Evolutionary conservation across 2,888 invertebrate genomes (phyloP), one percentile per base, ranked within the genome.

Genomic region (Mystacides longicornis): DNA sequence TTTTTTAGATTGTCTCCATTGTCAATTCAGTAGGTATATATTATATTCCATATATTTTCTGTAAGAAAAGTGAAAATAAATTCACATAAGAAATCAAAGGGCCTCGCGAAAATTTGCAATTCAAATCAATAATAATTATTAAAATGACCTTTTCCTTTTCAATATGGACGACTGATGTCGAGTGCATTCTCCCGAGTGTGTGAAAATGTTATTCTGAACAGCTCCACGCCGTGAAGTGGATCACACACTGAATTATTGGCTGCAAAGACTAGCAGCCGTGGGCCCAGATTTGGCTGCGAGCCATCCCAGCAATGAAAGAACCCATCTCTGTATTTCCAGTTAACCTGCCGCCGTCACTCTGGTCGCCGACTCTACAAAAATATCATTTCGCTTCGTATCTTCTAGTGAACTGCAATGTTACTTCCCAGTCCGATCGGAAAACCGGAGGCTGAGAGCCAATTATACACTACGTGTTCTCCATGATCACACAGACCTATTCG

Each of bases 401-500:
- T 49, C 59, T 52, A 52, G 50, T 55, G 55, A 57, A 52, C 51
- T n/a, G n/a, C n/a, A n/a, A n/a, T 37, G 14, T 37, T 37, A 37
- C 16, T 37, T 54, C 59, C 59, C 59, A 55, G 60, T 55, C 57
- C 57, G 50, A 49, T 53, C 54, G 20, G 27, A 48, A 49, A 50
- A 46, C 49, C 51, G 53, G 37, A 37, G 14, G 59, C 57, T 60
- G 51, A 54, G 60, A 54, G 58, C 60, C 60, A 60, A 56, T 60
- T 60, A 58, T 60, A 37, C 14, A 37, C 37, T 3, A 37, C 7
- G 7, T 16, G 14, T 14, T 14, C 14, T 37, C 14, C 37, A 7
- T 14, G 11, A 37, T 37, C 14, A 3, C 37, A 37, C n/a, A n/a
- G n/a, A n/a, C n/a, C n/a, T n/a, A n/a, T n/a, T n/a, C n/a, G n/a